Evolutionary conservation across 1,140 invertebrate genomes (phyloP).

Genomic region (Dysdera silvatica): DNA sequence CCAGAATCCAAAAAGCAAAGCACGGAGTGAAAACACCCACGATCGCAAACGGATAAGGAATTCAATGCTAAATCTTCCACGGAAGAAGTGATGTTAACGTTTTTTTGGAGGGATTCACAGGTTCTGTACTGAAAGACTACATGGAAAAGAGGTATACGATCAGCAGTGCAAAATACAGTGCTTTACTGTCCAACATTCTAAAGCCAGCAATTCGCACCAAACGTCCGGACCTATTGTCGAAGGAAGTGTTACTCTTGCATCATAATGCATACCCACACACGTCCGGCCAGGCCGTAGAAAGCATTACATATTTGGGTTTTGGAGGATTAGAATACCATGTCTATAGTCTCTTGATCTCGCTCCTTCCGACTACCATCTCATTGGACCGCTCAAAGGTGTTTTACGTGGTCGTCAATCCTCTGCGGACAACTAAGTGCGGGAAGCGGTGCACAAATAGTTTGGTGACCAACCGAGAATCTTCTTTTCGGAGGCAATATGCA

Average conservation of each 20-base stretch:
- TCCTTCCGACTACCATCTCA: too few relatives aligned
- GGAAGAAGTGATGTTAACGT: neutral
- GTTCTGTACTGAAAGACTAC: neutral
- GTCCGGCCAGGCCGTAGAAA: too few relatives aligned
- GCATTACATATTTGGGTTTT: too few relatives aligned
- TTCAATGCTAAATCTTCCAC: neutral
- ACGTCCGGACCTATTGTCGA: too few relatives aligned
- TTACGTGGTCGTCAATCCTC: neutral
- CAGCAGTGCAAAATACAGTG: too few relatives aligned
- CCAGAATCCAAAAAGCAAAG: neutral
- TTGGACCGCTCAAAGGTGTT: neutral
- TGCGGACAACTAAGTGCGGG: neutral
- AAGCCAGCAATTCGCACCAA: too few relatives aligned
- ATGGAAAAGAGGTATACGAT: too few relatives aligned
- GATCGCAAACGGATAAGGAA: neutral
- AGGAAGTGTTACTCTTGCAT: too few relatives aligned
- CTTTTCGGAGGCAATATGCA: neutral
- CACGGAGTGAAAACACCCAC: neutral
- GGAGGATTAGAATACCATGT: too few relatives aligned
- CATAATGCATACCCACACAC: too few relatives aligned
- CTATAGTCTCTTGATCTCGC: too few relatives aligned
- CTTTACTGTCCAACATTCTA: too few relatives aligned
- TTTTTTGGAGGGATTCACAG: neutral
- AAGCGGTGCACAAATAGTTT: neutral
- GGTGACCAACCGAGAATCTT: neutral